Base-by-base conservation (phyloP, 2,888 invertebrate species). In the Drosophila siamana region DNA sequence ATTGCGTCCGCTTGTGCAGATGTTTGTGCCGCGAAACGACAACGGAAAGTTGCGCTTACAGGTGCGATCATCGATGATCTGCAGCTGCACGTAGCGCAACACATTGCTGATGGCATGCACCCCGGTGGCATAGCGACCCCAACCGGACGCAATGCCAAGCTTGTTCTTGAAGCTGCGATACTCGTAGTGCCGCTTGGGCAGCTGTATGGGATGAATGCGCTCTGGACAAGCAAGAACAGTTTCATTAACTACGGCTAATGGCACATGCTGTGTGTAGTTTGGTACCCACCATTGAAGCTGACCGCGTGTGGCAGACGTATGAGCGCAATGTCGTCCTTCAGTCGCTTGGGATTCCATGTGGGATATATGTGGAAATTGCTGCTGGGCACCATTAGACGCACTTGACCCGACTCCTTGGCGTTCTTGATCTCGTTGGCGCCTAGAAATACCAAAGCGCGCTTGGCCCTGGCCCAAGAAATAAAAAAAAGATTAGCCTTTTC, bases 51-150 rank as follows among this genome's bases (percentile, higher is more conserved):
- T 90, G 2, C 90, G 80, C 44, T 92, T 91, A 74, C 93, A 93
- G 1, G 88, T 80, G 26, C 80, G 55, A 26, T 92, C 92, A 26
- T 90, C 85, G 19, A 93, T 90, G 11, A 93, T 91, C 24, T 91
- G 90, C 0, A 92, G 82, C 16, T 90, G 83, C 1, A 92, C 92
- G 50, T 89, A 91, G 33, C 93, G 91, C 48, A 93, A 79, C 22
- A 92, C 92, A 44, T 90, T 90, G 73, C 92, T 91, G 30, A 91
- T 91, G 22, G 92, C 92, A 71, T 91, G 91, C 0, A 91, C 90
- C 2, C 91, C 91, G 1, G 91, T 89, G 4, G 92, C 90, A 77
- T 90, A 91, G 41, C 91, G 91, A 6, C 93, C 93, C 93, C 93
- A 93, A 9, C 93, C 93, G 19, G 92, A 93, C 48, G 92, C 93